Evolutionary conservation across 2,888 invertebrate genomes (phyloP).

Genomic region (Hirtodrosophila alboralis): DNA sequence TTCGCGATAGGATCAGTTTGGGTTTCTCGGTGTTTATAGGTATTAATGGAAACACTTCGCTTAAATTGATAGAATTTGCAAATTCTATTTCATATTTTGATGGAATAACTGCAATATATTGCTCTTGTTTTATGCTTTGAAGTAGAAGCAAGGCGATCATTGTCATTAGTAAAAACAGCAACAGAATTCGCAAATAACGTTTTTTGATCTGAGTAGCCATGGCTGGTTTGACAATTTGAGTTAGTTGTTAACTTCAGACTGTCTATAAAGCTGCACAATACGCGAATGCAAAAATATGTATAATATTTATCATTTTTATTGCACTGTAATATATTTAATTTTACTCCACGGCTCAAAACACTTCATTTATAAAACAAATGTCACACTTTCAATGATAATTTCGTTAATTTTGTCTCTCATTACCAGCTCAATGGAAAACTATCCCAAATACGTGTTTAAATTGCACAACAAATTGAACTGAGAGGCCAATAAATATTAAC

Average conservation of each 20-base stretch:
- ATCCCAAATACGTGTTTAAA: conserved; percentile 27
- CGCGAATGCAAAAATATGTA: neutral
- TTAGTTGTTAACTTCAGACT: neutral
- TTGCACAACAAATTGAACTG: neutral
- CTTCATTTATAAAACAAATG: neutral
- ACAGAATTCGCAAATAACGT: conserved; percentile 22
- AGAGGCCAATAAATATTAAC: neutral
- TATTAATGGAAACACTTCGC: neutral
- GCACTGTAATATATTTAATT: conserved; percentile 2
- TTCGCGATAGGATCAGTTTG: conserved; percentile 21
- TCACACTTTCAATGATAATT: conserved; percentile 18
- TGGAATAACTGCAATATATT: neutral
- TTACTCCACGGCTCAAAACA: neutral
- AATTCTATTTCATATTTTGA: too few relatives aligned
- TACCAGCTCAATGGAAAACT: conserved; percentile 8
- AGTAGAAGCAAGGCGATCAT: conserved; percentile 15
- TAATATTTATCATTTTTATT: neutral
- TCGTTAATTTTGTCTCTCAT: conserved; percentile 11
- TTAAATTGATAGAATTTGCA: too few relatives aligned
- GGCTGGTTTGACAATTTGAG: neutral
- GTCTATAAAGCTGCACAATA: neutral
- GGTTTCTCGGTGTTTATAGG: neutral
- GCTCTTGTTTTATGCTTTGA: conserved; percentile 24
- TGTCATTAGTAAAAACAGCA: conserved; percentile 12
- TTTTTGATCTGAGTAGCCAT: conserved; percentile 26